Evolutionary conservation across 2,113 vertebrate species (phyloP).

Genomic region (Tiliqua scincoides): DNA sequence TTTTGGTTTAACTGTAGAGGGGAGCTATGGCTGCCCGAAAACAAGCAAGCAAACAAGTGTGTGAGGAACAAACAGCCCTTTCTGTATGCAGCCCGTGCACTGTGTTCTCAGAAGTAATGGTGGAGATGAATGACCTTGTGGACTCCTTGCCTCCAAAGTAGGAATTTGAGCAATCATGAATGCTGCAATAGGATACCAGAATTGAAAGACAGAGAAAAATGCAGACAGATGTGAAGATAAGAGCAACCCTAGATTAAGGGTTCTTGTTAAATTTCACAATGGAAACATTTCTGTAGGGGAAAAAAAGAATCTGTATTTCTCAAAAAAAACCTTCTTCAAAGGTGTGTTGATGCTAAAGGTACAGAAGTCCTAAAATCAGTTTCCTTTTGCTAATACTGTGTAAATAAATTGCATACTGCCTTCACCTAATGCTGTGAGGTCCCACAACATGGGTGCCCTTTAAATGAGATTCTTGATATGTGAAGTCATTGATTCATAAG

Average conservation of each 20-base stretch:
- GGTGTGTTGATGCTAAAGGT: neutral
- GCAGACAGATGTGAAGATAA: neutral
- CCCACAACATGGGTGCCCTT: neutral
- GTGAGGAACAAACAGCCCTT: neutral
- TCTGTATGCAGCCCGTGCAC: neutral
- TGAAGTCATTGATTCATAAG: neutral
- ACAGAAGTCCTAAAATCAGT: neutral
- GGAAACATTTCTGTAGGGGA: neutral
- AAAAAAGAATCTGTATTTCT: neutral
- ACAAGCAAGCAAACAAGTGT: conserved; percentile 22
- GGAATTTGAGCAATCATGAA: neutral
- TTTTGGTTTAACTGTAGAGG: conserved; percentile 1
- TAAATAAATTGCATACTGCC: neutral
- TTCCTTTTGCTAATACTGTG: no score
- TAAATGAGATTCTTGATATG: neutral
- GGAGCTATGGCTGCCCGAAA: conserved; percentile 9
- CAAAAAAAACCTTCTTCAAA: neutral
- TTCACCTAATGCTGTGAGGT: neutral
- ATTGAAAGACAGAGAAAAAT: neutral
- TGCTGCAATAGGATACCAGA: neutral
- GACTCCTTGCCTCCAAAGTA: conserved; percentile 15
- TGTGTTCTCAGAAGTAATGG: neutral
- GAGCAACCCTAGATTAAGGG: neutral
- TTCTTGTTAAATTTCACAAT: neutral
- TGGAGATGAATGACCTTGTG: neutral